Conservation (phyloP, 2,113 vertebrate species). For the Melanocharis versteri region DNA sequence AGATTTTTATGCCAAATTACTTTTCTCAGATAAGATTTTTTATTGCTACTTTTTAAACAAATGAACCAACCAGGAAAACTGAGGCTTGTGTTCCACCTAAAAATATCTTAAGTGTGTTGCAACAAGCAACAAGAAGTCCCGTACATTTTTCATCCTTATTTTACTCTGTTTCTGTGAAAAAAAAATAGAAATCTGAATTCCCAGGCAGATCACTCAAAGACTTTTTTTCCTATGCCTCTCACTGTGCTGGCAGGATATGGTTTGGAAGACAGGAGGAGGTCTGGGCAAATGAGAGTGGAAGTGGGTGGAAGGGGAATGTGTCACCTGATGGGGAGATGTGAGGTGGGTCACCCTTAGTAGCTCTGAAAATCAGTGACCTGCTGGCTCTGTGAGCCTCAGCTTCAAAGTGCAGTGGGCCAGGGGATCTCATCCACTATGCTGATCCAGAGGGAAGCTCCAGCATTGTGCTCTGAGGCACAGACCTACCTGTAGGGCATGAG, state of each 20-base stretch:
- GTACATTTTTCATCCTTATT: not conserved
- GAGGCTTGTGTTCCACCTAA: not conserved
- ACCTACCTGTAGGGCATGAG: not conserved
- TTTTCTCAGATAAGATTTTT: not conserved
- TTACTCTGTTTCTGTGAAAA: not conserved
- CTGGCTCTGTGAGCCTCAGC: not conserved
- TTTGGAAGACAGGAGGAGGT: not conserved
- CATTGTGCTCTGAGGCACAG: not conserved
- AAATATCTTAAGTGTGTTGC: not conserved
- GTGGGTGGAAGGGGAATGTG: not conserved
- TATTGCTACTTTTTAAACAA: not conserved
- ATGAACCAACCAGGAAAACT: not conserved
- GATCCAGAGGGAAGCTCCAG: not conserved
- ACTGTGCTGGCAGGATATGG: not conserved
- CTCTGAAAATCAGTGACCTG: not conserved
- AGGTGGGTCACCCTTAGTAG: not conserved
- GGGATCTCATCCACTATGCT: rapidly evolving
- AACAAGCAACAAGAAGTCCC: not conserved
- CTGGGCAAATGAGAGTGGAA: not conserved
- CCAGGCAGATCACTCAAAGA: not conserved
- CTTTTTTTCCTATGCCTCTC: not conserved
- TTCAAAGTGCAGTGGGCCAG: not conserved
- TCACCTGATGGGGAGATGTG: rapidly evolving
- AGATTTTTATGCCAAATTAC: not conserved
- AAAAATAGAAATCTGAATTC: not conserved